Percentiles rank a stretch among this genome's conserved stretches.
These are phyloP conservation scores for Masnerella sp. DNA, from an alignment of 2,888 invertebrate species.

Conservation along the genomic window DNA sequence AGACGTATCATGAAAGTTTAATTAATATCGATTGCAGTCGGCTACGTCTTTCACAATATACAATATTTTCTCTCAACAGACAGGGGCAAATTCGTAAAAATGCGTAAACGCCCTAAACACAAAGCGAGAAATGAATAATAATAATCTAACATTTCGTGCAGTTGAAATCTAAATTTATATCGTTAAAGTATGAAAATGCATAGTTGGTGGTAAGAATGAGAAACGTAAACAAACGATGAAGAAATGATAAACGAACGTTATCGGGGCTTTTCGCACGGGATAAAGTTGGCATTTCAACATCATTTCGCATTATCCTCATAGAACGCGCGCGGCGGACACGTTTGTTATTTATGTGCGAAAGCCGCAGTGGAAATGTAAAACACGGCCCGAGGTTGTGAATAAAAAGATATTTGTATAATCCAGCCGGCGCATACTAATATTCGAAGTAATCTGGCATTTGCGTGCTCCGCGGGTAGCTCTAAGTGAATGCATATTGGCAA, in stretches of 20 bases:
- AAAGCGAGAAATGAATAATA: too few relatives aligned
- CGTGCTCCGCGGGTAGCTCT: slow-evolving; percentile 37
- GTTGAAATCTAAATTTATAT: too few relatives aligned
- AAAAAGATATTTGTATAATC: slow-evolving; percentile 53
- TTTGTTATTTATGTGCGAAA: slow-evolving; percentile 53
- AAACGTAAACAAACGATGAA: slow-evolving; percentile 9
- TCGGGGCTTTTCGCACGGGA: slow-evolving; percentile 30
- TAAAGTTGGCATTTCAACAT: slow-evolving; percentile 42
- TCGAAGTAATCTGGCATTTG: slow-evolving; percentile 53
- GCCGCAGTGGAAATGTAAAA: slow-evolving; percentile 40
- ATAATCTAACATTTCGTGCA: too few relatives aligned
- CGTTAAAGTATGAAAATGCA: too few relatives aligned
- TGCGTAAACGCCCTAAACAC: too few relatives aligned
- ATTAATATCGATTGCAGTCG: too few relatives aligned
- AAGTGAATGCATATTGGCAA: slow-evolving; percentile 57
- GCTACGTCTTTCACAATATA: too few relatives aligned
- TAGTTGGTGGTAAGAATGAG: too few relatives aligned
- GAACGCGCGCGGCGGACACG: slow-evolving; percentile 21
- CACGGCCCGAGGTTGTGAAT: slow-evolving; percentile 44
- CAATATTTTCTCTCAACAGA: too few relatives aligned
- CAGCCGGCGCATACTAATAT: slow-evolving; percentile 43
- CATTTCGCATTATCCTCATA: slow-evolving; percentile 34
- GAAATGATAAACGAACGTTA: slow-evolving; percentile 20
- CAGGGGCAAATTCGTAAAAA: too few relatives aligned
- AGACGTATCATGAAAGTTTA: too few relatives aligned